Conservation (phyloP, 1,140 invertebrate genomes). For the Brachionus asplanchnoidis region DNA sequence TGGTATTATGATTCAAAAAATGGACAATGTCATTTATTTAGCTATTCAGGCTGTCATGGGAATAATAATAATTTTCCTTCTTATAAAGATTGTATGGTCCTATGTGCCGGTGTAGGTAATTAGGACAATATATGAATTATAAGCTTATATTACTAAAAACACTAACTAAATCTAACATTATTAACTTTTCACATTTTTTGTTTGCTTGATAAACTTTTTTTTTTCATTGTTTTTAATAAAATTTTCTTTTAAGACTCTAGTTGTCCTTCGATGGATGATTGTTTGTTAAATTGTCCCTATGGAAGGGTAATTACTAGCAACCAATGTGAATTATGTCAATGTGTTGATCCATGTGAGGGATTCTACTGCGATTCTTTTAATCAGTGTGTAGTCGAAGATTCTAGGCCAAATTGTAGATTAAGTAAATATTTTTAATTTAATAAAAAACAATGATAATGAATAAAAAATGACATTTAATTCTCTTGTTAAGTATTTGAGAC, state of each 20-base stretch:
- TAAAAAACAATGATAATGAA: too few relatives aligned
- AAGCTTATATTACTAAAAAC: background rate
- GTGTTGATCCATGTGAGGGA: constrained; percentile 34
- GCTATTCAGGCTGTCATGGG: constrained; percentile 50
- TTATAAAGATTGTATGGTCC: constrained; percentile 11
- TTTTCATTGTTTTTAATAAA: background rate
- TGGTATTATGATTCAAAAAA: constrained; percentile 48
- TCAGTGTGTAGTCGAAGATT: constrained; percentile 4
- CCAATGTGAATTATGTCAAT: constrained; percentile 31
- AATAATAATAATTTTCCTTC: constrained; percentile 42
- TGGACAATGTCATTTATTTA: constrained; percentile 52
- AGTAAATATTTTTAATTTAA: background rate
- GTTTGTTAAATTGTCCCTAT: background rate
- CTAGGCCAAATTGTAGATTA: background rate
- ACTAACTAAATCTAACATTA: background rate
- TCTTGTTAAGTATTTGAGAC: background rate
- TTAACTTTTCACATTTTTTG: background rate
- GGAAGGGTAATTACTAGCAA: background rate
- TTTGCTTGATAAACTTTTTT: background rate
- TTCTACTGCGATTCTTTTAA: background rate
- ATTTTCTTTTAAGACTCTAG: background rate
- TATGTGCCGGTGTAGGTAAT: constrained; percentile 17
- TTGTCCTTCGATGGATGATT: constrained; percentile 1
- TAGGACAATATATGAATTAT: background rate
- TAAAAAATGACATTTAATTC: background rate